Conservation (phyloP, 2,113 vertebrate species). For the Ictalurus furcatus region DNA sequence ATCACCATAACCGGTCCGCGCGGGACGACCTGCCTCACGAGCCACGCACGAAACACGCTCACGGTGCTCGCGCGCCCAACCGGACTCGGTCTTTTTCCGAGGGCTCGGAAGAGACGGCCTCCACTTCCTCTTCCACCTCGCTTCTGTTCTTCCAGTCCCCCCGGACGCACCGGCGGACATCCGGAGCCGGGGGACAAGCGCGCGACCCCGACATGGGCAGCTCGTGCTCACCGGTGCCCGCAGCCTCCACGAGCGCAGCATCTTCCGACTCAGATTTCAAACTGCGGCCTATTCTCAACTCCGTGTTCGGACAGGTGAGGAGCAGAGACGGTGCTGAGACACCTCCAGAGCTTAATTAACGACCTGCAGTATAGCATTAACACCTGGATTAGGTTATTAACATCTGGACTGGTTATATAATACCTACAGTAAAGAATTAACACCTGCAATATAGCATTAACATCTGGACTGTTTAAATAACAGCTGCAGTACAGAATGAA, state of each 20-base stretch:
- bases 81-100: constrained; percentile 68
- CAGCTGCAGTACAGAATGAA: not conserved
- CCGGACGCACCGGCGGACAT: not conserved
- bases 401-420: not conserved
- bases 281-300: constrained; percentile 87
- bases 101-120: constrained; percentile 67
- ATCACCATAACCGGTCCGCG: constrained; percentile 49
- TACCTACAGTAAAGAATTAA: not conserved
- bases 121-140: constrained; percentile 30
- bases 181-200: constrained; percentile 51
- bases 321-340: not conserved
- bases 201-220: constrained; percentile 64
- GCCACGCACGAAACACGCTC: constrained; percentile 58
- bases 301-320: constrained; percentile 95
- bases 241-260: constrained; percentile 63
- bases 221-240: constrained; percentile 68
- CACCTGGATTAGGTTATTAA: not conserved
- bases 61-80: constrained; percentile 58
- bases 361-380: not conserved
- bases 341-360: not conserved
- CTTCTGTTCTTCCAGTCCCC: constrained; percentile 13
- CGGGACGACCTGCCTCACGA: constrained; percentile 50
- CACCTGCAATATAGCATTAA: not conserved
- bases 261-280: constrained; percentile 78
- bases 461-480: not conserved